A percentile compares a stretch with the other conserved stretches of the same genome.
phyloP scores from a whole-genome alignment of 1,140 invertebrate genomes.

The Trichonephila inaurata region DNA sequence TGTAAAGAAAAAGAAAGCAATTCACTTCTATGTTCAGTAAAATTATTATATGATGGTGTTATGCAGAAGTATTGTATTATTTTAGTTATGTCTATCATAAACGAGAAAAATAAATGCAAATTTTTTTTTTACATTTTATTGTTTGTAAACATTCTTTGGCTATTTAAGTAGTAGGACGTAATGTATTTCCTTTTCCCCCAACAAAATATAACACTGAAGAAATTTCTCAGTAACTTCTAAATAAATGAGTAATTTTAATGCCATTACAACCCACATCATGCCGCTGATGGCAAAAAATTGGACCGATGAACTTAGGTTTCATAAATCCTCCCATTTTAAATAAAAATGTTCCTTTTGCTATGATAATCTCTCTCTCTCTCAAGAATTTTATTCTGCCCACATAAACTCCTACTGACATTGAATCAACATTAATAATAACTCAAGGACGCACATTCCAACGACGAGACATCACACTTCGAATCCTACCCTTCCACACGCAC shows the following conservation, averaged over 20 bases:
- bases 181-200: too few species aligned
- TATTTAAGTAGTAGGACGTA: too few species aligned
- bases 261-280: neutral
- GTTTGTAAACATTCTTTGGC: too few species aligned
- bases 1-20: too few species aligned
- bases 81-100: too few species aligned
- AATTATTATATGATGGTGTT: too few species aligned
- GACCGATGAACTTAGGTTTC: neutral
- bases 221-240: neutral
- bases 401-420: conserved; percentile 5
- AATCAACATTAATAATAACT: conserved; percentile 23
- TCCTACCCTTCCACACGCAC: neutral
- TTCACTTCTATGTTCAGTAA: too few species aligned
- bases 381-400: neutral
- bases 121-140: too few species aligned
- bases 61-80: too few species aligned
- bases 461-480: neutral
- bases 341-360: neutral
- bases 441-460: neutral
- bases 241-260: neutral
- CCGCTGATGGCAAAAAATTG: neutral
- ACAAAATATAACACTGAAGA: neutral
- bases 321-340: neutral
- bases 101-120: too few species aligned
- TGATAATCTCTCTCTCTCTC: neutral